Evolutionary conservation across 2,113 vertebrate species (phyloP), one percentile per base, ranked within the genome.

Genomic region (Pituophis catenifer): DNA sequence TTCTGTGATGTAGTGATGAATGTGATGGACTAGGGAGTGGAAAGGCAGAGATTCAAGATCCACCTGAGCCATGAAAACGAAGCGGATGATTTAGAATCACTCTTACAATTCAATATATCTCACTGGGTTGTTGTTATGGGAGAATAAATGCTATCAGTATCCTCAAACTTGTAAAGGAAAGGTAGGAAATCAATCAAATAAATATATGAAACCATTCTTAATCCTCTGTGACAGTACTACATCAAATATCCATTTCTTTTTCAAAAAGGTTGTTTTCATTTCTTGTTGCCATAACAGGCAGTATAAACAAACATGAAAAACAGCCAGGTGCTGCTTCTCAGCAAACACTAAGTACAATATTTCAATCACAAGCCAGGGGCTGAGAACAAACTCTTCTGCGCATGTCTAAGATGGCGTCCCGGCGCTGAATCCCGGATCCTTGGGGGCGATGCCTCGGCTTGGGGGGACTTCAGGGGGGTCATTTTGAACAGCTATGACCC

Each of bases 201-300:
- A 38, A 21, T 81, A 44, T 9, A 81, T 44, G 33, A 44, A 81
- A 38, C 8, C 75, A 81, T 81, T 89, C 29, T 86, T 29, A 4
- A 62, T 70, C 15, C 7, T 19, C 88, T 50, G 59, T 89, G n/a
- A 8, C 26, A 88, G 59, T 86, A 55, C 33, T 57, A 3, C 52
- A 81, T 92, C 58, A 44, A 55, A 65, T 93, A 48, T 21, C 44
- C 92, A 11, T 17, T 15, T 62, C 62, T 1, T 75, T 93, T 93
- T 88, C 62, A 91, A n/a, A 53, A 93, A 88, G 11, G 13, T 87
- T 85, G 93, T 19, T 24, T 81, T 89, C 15, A 75, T 92, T 48
- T 92, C 26, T 57, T 29, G n/a, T 53, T 24, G 87, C 55, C 52
- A 55, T 55, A 55, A 92, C 17, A 52, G 86, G 29, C n/a, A 58